A percentile compares a stretch with the other conserved stretches of the same genome.
Evolutionary conservation across 1,140 invertebrate species (phyloP).

Genomic region (Odontomachus brunneus): DNA sequence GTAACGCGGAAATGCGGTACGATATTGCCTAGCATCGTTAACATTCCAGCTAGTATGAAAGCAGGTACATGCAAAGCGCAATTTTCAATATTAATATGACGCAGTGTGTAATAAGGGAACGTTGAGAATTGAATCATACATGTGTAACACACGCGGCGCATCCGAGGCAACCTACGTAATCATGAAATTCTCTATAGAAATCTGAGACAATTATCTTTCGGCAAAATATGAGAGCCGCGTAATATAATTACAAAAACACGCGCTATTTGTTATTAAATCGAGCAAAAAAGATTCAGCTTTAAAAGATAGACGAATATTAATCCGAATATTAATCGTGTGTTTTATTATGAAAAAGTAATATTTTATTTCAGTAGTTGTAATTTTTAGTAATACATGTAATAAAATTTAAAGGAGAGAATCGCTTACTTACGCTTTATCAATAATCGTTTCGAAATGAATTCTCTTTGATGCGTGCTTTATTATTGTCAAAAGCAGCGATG

Average conservation of each 20-base stretch:
- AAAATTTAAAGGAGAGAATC: no score
- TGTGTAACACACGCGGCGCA: neutral
- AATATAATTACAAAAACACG: neutral
- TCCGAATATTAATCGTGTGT: no score
- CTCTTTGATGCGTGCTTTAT: no score
- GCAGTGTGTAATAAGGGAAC: slow-evolving; percentile 2
- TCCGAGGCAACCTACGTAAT: neutral
- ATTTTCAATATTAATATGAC: slow-evolving; percentile 20
- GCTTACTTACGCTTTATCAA: no score
- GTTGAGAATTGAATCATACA: neutral
- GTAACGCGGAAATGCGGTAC: neutral
- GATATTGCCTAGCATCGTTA: neutral
- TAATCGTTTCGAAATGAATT: no score
- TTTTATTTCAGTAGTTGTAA: no score
- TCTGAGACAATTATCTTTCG: neutral
- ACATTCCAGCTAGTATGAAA: neutral
- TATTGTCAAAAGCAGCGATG: no score
- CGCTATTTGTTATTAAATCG: neutral
- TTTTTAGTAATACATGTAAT: no score
- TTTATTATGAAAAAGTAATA: no score
- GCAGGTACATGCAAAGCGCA: neutral
- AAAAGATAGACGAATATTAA: no score
- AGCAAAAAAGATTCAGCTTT: no score
- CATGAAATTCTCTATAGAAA: neutral
- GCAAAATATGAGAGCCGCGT: neutral